Evolutionary conservation across 2,888 invertebrate genomes (phyloP), one percentile per base, ranked within the genome.

Genomic region (Drosophila mercatorum): DNA sequence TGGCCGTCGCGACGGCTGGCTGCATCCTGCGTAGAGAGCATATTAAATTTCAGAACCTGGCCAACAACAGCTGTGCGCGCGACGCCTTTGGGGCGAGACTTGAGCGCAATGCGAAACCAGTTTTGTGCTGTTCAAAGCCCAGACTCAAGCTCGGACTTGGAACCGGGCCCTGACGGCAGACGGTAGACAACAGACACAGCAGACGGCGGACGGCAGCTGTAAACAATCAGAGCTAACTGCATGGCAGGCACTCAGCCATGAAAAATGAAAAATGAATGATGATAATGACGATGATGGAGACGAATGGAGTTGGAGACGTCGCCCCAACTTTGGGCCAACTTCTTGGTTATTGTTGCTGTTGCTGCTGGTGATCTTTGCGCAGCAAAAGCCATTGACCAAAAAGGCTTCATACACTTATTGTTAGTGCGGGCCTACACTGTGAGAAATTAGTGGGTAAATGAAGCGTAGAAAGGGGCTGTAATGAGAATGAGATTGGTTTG

Each of bases 161-260:
- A 44, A 58, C 38, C 12, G 38, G 38, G n/a, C 67, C 46, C 53
- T 28, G 63, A 36, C 46, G 31, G 12, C 40, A 17, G 86, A 40
- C 40, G 38, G 12, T 14, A 28, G 61, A 28, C 63, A 31, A 31
- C 28, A 62, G 46, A 28, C 47, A 28, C 14, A 49, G 12, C 40
- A 40, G 62, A 28, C 46, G 40, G 17, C 41, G 34, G 57, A 87
- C 88, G 88, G 88, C 89, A 88, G 88, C 86, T 85, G 88, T 89
- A 89, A 89, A 85, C 88, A 87, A 87, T 85, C 84, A 89, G 75
- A 86, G 84, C 84, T 81, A 89, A 85, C 89, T 87, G 84, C 89
- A 87, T 83, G 89, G 84, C 83, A 89, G 86, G 86, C 86, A 87
- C 86, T 87, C 81, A 87, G 81, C 88, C 86, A 85, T 87, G 88